Conservation (phyloP, 1,140 invertebrate genomes). For the Wiebesia pumilae region DNA sequence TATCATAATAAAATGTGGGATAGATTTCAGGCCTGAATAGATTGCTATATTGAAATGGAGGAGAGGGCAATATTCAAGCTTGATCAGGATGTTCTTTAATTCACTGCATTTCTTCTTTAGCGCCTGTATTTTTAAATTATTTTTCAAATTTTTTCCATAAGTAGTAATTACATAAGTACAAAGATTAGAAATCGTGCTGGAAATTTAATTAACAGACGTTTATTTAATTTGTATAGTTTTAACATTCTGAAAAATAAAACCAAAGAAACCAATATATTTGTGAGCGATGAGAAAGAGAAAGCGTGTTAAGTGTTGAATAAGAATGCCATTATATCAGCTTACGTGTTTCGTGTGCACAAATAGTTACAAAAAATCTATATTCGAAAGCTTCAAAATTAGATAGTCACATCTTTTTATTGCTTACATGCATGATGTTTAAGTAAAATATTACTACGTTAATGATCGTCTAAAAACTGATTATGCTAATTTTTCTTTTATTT, state of each 20-base stretch:
- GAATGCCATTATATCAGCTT: slow-evolving; percentile 24
- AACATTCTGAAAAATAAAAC: background rate
- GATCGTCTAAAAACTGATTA: slow-evolving; percentile 25
- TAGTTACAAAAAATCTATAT: background rate
- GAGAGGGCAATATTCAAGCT: background rate
- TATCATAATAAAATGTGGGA: background rate
- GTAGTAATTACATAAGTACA: background rate
- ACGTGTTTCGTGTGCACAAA: slow-evolving; percentile 11
- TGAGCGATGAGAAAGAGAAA: background rate
- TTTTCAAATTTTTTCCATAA: background rate
- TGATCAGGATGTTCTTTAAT: background rate
- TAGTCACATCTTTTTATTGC: slow-evolving; percentile 16
- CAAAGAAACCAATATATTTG: background rate
- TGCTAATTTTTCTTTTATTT: slow-evolving; percentile 12
- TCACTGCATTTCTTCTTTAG: background rate
- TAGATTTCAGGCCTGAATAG: background rate
- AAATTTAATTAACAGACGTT: background rate
- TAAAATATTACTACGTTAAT: slow-evolving; percentile 36
- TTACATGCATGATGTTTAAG: background rate
- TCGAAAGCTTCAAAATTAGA: background rate
- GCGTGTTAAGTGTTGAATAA: background rate
- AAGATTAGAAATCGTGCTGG: background rate
- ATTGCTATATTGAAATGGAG: background rate
- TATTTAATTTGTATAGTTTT: background rate
- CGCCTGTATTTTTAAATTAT: no score